Evolutionary conservation across 2,888 invertebrate species (phyloP).

Genomic region (Lasiommata megera): DNA sequence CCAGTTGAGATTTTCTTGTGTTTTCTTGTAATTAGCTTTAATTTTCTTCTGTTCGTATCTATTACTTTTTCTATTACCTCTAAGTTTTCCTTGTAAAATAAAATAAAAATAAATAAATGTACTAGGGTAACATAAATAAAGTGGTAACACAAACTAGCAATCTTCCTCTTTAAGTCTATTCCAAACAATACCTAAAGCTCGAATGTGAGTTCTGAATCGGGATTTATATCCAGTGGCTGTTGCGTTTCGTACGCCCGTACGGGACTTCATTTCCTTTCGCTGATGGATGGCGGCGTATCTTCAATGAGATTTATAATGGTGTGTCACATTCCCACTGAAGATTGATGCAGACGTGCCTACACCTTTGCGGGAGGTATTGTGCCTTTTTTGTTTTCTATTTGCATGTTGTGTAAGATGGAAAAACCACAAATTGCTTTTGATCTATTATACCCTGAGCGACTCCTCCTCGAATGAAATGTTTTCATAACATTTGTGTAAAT

Average conservation of each 20-base stretch:
- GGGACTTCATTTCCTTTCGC: slow-evolving; percentile 74
- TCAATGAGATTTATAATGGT: slow-evolving; percentile 78
- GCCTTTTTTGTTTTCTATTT: slow-evolving; percentile 10
- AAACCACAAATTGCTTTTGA: slow-evolving; percentile 10
- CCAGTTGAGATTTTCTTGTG: no score
- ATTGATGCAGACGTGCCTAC: slow-evolving; percentile 40
- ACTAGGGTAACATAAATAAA: background rate
- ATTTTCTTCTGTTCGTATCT: no score
- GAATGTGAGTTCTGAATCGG: slow-evolving; percentile 15
- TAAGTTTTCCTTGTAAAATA: no score
- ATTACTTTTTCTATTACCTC: no score
- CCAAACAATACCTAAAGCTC: slow-evolving; percentile 9
- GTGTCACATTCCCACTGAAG: slow-evolving; percentile 65
- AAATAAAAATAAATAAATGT: no score
- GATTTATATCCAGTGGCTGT: slow-evolving; percentile 24
- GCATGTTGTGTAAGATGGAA: slow-evolving; percentile 1
- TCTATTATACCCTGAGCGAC: background rate
- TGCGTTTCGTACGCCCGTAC: slow-evolving; percentile 29
- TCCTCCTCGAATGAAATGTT: background rate
- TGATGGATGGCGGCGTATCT: slow-evolving; percentile 77
- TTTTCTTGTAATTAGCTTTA: no score
- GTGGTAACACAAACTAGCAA: slow-evolving; percentile 2
- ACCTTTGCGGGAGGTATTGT: slow-evolving; percentile 18
- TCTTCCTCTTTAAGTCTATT: slow-evolving; percentile 5
- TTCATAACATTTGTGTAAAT: background rate